Percentiles rank a stretch among this genome's conserved stretches.
Evolutionary conservation across 1,140 invertebrate genomes (phyloP).

Genomic region (Laupala kohalensis): DNA sequence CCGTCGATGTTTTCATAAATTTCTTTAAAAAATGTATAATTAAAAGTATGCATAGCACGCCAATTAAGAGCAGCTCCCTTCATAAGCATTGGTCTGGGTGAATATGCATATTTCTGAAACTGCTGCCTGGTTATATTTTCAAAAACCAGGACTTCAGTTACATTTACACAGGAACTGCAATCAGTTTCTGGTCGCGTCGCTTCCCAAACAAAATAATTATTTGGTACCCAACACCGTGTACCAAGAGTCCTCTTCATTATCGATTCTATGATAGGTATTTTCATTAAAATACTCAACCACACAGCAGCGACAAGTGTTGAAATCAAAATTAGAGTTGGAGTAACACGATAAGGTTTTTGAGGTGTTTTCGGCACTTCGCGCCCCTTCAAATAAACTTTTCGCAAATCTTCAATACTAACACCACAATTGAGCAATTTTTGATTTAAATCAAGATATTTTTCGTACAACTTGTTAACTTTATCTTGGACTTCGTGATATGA

Average conservation of each 20-base stretch:
- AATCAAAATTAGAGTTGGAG: not conserved
- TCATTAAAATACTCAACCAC: slow-evolving; percentile 12
- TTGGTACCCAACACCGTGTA: slow-evolving; percentile 59
- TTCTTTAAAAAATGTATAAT: slow-evolving; percentile 59
- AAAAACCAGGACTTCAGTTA: slow-evolving; percentile 44
- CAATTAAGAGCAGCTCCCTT: slow-evolving; percentile 63
- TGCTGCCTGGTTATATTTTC: slow-evolving; percentile 48
- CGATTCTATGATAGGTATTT: slow-evolving; percentile 4
- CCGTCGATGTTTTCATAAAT: slow-evolving; percentile 53
- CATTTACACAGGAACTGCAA: slow-evolving; percentile 55
- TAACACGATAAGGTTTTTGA: not conserved
- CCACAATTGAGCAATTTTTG: slow-evolving; percentile 8
- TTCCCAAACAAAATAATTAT: slow-evolving; percentile 76
- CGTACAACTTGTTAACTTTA: slow-evolving; percentile 1
- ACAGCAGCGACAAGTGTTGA: not conserved
- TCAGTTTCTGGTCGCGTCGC: slow-evolving; percentile 67
- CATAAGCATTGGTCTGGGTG: slow-evolving; percentile 64
- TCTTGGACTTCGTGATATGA: not conserved
- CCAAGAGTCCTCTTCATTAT: slow-evolving; percentile 21
- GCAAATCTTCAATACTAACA: slow-evolving; percentile 9
- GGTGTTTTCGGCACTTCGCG: not conserved
- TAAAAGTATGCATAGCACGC: slow-evolving; percentile 58
- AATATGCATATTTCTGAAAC: slow-evolving; percentile 60
- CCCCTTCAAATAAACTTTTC: not conserved
- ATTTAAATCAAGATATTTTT: slow-evolving; percentile 10